Percentiles rank a stretch among this genome's conserved stretches.
These are phyloP conservation scores for Drosophila kepulauana DNA, from an alignment of 1,140 invertebrate species.

Conservation along the genomic window DNA sequence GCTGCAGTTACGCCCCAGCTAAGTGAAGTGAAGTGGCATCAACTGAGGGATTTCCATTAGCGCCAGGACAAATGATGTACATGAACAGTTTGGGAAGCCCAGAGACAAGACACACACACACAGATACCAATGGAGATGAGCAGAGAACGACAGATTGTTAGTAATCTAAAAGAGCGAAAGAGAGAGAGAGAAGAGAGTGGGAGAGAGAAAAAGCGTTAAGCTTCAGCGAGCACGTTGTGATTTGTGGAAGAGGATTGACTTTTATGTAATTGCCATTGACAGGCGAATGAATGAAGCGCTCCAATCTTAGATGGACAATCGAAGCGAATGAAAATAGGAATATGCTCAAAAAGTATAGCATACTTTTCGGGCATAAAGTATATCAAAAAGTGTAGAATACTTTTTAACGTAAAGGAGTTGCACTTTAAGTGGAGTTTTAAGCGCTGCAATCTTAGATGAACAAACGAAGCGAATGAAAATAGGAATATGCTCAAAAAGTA, in stretches of 20 bases:
- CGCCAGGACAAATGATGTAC: slow-evolving; percentile 74
- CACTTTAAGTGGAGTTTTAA: neutral
- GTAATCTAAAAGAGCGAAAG: slow-evolving; percentile 2
- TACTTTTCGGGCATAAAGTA: too few species aligned
- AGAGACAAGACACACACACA: neutral
- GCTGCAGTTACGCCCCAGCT: slow-evolving; percentile 3
- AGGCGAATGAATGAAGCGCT: slow-evolving; percentile 26
- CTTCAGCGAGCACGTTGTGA: slow-evolving; percentile 45
- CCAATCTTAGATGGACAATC: slow-evolving; percentile 26
- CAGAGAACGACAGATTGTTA: neutral
- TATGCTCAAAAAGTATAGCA: neutral
- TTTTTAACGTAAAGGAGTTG: too few species aligned
- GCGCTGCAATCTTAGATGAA: slow-evolving; percentile 8
- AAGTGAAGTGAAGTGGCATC: slow-evolving; percentile 34
- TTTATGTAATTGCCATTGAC: slow-evolving; percentile 73
- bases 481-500: neutral
- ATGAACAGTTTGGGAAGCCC: slow-evolving; percentile 38
- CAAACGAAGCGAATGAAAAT: neutral
- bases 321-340: neutral
- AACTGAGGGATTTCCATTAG: slow-evolving; percentile 56
- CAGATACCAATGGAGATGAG: neutral
- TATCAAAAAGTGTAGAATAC: too few species aligned
- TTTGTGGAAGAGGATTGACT: slow-evolving; percentile 61
- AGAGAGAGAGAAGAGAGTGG: neutral
- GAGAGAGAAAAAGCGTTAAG: neutral